Conservation (phyloP, 2,888 invertebrate genomes). For the Sarcophaga caerulescens region DNA sequence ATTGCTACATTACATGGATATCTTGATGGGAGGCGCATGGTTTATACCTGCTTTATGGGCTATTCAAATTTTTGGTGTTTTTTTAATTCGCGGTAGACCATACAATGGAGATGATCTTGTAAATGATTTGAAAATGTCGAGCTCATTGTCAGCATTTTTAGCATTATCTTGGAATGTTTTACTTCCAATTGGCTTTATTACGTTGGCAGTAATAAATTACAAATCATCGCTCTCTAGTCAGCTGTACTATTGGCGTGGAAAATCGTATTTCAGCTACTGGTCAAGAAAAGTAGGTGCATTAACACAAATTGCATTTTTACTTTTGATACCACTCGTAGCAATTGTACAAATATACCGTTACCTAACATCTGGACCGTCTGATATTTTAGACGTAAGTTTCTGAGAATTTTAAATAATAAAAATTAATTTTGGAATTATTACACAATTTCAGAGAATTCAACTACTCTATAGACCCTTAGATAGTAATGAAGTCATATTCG, state of each 20-base stretch:
- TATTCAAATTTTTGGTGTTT: conserved; percentile 90
- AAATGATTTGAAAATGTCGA: conserved; percentile 80
- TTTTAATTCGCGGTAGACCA: conserved; percentile 92
- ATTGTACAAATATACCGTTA: conserved; percentile 87
- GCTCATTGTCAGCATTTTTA: conserved; percentile 85
- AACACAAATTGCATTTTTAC: conserved; percentile 88
- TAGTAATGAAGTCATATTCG: conserved; percentile 10
- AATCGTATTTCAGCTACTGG: conserved; percentile 91
- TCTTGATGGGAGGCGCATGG: conserved; percentile 92
- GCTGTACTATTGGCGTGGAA: conserved; percentile 86
- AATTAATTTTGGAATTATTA: background rate
- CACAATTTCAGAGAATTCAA: conserved; percentile 87
- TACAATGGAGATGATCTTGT: conserved; percentile 86
- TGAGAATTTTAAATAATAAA: conserved; percentile 67
- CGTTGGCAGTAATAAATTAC: conserved; percentile 87
- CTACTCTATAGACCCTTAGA: conserved; percentile 90
- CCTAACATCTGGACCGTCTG: conserved; percentile 90
- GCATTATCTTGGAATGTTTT: conserved; percentile 95
- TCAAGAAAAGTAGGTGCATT: conserved; percentile 89
- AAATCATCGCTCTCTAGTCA: conserved; percentile 86
- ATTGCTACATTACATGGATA: conserved; percentile 92
- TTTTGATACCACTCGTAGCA: conserved; percentile 85
- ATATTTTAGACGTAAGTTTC: conserved; percentile 90
- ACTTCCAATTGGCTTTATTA: conserved; percentile 90
- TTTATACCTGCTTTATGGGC: conserved; percentile 91